These are phyloP conservation scores for Ametastegia equiseti DNA, from an alignment of 2,888 invertebrate genomes.

Conservation along the genomic window DNA sequence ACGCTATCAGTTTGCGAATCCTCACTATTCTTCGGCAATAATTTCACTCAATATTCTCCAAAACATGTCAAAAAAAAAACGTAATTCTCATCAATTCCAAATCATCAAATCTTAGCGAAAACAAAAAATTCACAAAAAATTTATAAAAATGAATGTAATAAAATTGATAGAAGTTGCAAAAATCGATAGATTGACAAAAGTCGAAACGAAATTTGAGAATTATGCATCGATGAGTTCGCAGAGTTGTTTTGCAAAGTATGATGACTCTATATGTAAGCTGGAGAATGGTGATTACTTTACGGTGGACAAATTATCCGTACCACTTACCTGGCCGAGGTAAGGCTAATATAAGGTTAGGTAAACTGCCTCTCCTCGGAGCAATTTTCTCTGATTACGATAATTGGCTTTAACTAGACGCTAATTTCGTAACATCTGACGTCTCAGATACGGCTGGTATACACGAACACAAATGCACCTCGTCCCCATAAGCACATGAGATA, in stretches of 20 bases:
- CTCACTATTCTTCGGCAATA: too few species aligned
- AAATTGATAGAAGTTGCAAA: too few species aligned
- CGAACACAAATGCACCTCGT: too few species aligned
- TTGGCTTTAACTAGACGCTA: slow-evolving; percentile 41
- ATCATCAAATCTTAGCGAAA: too few species aligned
- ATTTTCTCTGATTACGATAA: slow-evolving; percentile 42
- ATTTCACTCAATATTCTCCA: too few species aligned
- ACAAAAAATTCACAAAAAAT: too few species aligned
- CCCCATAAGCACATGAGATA: slow-evolving; percentile 5
- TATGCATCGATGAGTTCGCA: not conserved
- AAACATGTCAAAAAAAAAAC: too few species aligned
- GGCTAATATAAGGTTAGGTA: slow-evolving; percentile 35
- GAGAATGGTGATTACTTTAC: slow-evolving; percentile 8
- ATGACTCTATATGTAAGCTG: slow-evolving; percentile 15
- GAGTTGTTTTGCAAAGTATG: not conserved
- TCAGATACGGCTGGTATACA: too few species aligned
- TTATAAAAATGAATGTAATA: too few species aligned
- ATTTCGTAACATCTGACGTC: slow-evolving; percentile 30
- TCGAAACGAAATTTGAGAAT: not conserved
- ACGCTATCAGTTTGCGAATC: too few species aligned
- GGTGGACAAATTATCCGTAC: slow-evolving; percentile 38
- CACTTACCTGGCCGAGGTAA: slow-evolving; percentile 21
- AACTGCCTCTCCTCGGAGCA: slow-evolving; percentile 36
- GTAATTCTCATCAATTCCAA: too few species aligned
- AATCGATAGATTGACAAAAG: not conserved